Conservation (phyloP, 2,888 invertebrate genomes). For the Margaritifera margaritifera region DNA sequence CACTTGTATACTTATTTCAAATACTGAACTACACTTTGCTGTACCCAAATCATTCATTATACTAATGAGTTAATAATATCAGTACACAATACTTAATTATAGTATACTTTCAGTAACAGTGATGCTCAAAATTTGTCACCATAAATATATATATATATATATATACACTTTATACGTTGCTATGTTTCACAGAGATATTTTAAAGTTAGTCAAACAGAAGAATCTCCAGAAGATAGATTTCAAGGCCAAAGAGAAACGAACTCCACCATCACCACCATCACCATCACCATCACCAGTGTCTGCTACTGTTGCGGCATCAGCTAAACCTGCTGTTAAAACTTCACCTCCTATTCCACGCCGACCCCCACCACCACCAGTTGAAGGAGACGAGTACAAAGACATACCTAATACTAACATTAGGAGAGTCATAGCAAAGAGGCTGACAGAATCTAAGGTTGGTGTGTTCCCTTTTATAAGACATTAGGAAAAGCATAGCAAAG, state of each 20-base stretch:
- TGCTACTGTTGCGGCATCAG: conserved; percentile 41
- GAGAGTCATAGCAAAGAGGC: conserved; percentile 79
- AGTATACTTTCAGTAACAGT: too few relatives aligned
- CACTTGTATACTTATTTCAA: too few relatives aligned
- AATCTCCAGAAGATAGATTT: conserved; percentile 50
- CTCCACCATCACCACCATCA: conserved; percentile 39
- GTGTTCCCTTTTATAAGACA: conserved; percentile 19
- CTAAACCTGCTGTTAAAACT: conserved; percentile 12
- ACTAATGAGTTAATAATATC: too few relatives aligned
- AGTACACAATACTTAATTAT: too few relatives aligned
- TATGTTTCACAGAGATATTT: conserved; percentile 59
- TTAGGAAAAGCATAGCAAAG: conserved; percentile 79
- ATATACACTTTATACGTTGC: neutral
- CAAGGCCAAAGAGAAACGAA: conserved; percentile 2
- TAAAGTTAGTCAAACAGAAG: conserved; percentile 56
- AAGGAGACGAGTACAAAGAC: conserved; percentile 72
- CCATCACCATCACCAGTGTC: conserved; percentile 26
- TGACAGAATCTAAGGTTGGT: conserved; percentile 78
- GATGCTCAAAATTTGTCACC: too few relatives aligned
- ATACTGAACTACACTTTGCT: too few relatives aligned
- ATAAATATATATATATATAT: too few relatives aligned
- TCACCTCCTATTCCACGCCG: neutral
- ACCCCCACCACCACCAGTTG: conserved; percentile 10
- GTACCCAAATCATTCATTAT: too few relatives aligned
- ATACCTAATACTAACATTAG: conserved; percentile 78